Conservation (phyloP, 2,888 invertebrate genomes). For the Chirona hameri region DNA sequence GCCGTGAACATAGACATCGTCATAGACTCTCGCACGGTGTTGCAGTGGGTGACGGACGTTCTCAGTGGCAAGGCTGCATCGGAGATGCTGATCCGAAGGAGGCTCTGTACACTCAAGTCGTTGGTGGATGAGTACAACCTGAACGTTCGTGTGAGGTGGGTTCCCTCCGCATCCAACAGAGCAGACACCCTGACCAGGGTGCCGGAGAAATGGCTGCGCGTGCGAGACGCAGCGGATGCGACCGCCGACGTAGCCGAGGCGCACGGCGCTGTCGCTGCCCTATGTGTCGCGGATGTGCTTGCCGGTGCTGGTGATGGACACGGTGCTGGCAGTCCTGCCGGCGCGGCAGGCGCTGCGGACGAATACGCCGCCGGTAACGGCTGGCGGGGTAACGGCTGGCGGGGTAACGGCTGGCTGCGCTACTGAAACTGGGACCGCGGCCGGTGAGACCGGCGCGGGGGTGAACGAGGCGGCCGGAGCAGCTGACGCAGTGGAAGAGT, state of each 20-base stretch:
- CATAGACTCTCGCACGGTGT: background rate
- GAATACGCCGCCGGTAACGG: too few relatives aligned
- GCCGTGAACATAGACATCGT: background rate
- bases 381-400: too few relatives aligned
- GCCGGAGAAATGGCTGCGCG: conserved; percentile 28
- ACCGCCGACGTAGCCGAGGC: background rate
- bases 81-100: background rate
- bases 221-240: background rate
- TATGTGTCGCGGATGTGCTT: background rate
- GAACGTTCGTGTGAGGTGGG: background rate
- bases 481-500: too few relatives aligned
- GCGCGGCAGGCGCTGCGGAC: background rate
- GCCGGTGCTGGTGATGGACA: background rate
- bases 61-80: background rate
- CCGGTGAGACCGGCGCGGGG: too few relatives aligned
- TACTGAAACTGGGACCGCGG: too few relatives aligned
- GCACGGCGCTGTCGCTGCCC: background rate
- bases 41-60: background rate
- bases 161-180: background rate
- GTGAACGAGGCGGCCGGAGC: too few relatives aligned
- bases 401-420: too few relatives aligned
- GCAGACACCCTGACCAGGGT: conserved; percentile 31
- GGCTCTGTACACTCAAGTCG: background rate
- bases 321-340: background rate
- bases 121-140: conserved; percentile 23